Base-by-base conservation (phyloP, 2,888 invertebrate species). In the Trichogramma evanescens region DNA sequence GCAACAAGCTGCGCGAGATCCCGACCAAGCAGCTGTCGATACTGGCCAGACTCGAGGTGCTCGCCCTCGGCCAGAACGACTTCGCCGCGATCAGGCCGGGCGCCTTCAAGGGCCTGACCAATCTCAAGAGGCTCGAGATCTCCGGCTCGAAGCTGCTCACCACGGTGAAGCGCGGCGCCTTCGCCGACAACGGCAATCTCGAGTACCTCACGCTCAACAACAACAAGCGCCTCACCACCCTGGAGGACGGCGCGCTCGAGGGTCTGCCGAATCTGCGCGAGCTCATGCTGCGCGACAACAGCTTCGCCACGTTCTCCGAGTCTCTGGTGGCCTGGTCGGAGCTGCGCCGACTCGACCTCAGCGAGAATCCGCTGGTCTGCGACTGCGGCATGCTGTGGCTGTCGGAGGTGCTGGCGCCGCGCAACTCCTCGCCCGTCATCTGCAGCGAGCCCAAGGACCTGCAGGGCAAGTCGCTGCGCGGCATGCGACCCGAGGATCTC, bases 341-440 rank as follows among this genome's bases (percentile, higher is more conserved):
- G 71, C 78, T 93, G 44, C 83, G 86, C 54, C 84, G 85, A 13
- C 76, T 93, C 13, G 92, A 92, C 72, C 80, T 93, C 45, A 87
- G 89, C 3, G 91, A 92, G 71, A 93, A 93, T 72, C 91, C 91
- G 0, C 81, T 93, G 55, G 81, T 85, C 62, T 93, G 93, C 75
- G 89, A 89, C 72, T 93, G 93, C 72, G 85, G 86, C 63, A 77
- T 93, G 42, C 78, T 90, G 61, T 93, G 93, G 93, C 81, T 93
- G 45, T 83, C 88, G 56, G 87, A 89, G 68, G 79, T 91, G 48
- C 80, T 90, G 43, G 82, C 82, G n/a, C 82, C 84, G 7, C 83
- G 84, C 67, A 87, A 89, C 72, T 85, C 88, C 62, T 86, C 83
- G 8, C 83, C 84, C 1, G 84, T 91, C 13, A 83, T 89, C 50